Evolutionary conservation across 2,888 invertebrate genomes (phyloP).

Genomic region (Proisotoma minuta): DNA sequence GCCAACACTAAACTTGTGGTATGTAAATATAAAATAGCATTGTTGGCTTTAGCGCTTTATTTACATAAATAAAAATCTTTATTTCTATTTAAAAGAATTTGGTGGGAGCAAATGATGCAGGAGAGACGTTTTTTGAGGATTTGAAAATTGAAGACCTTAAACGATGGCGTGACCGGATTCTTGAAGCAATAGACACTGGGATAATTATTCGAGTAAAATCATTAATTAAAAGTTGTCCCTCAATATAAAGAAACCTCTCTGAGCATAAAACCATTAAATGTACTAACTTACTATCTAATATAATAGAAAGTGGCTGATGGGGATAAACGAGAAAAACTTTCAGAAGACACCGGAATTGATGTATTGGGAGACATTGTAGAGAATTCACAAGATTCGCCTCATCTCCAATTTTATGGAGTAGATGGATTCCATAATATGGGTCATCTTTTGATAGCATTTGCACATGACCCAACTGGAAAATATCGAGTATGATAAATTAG

Average conservation of each 20-base stretch:
- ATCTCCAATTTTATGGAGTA: constrained; percentile 57
- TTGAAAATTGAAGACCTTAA: constrained; percentile 61
- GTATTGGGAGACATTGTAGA: constrained; percentile 75
- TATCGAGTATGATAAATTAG: constrained; percentile 59
- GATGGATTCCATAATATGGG: constrained; percentile 68
- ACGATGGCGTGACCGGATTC: constrained; percentile 70
- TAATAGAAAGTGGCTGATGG: not conserved
- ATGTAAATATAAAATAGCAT: constrained; percentile 1
- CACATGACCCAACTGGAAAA: constrained; percentile 74
- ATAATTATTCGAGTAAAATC: constrained; percentile 53
- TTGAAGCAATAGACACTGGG: constrained; percentile 65
- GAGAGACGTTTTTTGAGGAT: not conserved
- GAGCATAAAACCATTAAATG: not conserved
- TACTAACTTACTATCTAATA: not conserved
- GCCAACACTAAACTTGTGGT: constrained; percentile 29
- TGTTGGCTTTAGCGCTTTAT: not conserved
- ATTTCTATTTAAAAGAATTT: constrained; percentile 4
- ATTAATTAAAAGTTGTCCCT: not conserved
- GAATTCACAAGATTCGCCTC: constrained; percentile 37
- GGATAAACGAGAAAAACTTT: constrained; percentile 14
- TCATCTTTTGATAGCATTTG: constrained; percentile 69
- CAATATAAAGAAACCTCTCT: not conserved
- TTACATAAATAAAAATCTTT: not conserved
- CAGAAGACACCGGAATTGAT: constrained; percentile 57
- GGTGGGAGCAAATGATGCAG: not conserved